Evolutionary conservation across 2,888 invertebrate genomes (phyloP).

Genomic region (Drosophila cyrtoloma): DNA sequence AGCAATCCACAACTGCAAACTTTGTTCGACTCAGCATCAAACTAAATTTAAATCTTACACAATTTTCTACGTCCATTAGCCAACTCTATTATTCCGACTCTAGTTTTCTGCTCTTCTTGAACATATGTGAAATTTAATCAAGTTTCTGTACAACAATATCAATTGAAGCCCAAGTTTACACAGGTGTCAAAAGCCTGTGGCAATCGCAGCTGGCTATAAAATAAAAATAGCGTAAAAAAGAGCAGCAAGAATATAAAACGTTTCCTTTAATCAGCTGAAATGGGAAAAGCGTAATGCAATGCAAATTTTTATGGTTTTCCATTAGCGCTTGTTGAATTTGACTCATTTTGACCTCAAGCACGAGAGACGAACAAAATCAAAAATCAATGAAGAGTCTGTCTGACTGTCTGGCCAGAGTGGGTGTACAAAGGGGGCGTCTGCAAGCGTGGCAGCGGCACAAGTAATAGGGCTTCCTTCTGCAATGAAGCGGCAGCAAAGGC

Average conservation of each 20-base stretch:
- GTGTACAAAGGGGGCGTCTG: slow-evolving; percentile 4
- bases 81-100: neutral
- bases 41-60: neutral
- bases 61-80: neutral
- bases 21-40: neutral
- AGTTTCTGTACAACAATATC: slow-evolving; percentile 13
- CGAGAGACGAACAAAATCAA: slow-evolving; percentile 49
- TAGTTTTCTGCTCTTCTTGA: neutral
- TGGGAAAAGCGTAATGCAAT: slow-evolving; percentile 59
- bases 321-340: slow-evolving; percentile 48
- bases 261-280: slow-evolving; percentile 56
- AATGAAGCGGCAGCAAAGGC: slow-evolving; percentile 27
- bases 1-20: neutral
- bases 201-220: slow-evolving; percentile 52
- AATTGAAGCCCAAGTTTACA: slow-evolving; percentile 40
- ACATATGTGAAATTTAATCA: slow-evolving; percentile 22
- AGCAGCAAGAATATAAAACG: neutral
- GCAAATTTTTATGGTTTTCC: slow-evolving; percentile 65
- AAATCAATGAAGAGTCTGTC: slow-evolving; percentile 67
- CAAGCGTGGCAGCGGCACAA: slow-evolving; percentile 39
- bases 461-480: slow-evolving; percentile 76
- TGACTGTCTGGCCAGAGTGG: slow-evolving; percentile 16
- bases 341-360: slow-evolving; percentile 67
- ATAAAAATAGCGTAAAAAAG: slow-evolving; percentile 27
- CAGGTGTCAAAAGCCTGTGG: slow-evolving; percentile 60